Conservation (phyloP, 2,888 invertebrate species). For the Zygothrica quintamaculata region DNA sequence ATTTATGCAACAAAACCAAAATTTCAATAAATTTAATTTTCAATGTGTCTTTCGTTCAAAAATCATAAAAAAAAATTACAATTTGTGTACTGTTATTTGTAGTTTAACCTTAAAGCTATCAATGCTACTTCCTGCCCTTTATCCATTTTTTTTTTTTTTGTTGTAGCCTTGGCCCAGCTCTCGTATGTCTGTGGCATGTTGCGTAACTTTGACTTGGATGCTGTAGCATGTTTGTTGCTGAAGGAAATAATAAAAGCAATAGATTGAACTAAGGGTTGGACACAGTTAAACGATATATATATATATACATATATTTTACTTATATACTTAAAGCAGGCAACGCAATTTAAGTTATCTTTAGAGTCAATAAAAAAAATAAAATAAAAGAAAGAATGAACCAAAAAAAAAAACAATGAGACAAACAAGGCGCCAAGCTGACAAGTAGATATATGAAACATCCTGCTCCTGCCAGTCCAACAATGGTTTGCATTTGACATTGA, state of each 20-base stretch:
- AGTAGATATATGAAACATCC: too few species aligned
- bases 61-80: slow-evolving; percentile 35
- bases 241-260: too few species aligned
- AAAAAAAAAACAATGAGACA: neutral
- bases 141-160: slow-evolving; percentile 11
- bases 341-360: too few species aligned
- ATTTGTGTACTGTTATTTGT: slow-evolving; percentile 61
- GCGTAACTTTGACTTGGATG: slow-evolving; percentile 68
- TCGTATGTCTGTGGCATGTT: slow-evolving; percentile 54
- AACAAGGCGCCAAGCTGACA: slow-evolving; percentile 12
- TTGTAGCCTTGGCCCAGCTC: slow-evolving; percentile 64
- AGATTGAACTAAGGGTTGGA: too few species aligned
- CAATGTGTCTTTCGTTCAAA: slow-evolving; percentile 83
- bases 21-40: slow-evolving; percentile 80
- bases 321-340: too few species aligned
- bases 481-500: slow-evolving; percentile 60
- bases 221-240: slow-evolving; percentile 21
- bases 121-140: slow-evolving; percentile 2
- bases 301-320: too few species aligned
- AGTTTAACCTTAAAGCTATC: slow-evolving; percentile 56
- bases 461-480: neutral
- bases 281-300: slow-evolving; percentile 2
- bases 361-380: too few species aligned
- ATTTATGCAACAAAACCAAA: slow-evolving; percentile 68
- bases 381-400: slow-evolving; percentile 12